phyloP scores from a whole-genome alignment of 2,797 vertebrate species.

The Phoeniculus purpureus region DNA sequence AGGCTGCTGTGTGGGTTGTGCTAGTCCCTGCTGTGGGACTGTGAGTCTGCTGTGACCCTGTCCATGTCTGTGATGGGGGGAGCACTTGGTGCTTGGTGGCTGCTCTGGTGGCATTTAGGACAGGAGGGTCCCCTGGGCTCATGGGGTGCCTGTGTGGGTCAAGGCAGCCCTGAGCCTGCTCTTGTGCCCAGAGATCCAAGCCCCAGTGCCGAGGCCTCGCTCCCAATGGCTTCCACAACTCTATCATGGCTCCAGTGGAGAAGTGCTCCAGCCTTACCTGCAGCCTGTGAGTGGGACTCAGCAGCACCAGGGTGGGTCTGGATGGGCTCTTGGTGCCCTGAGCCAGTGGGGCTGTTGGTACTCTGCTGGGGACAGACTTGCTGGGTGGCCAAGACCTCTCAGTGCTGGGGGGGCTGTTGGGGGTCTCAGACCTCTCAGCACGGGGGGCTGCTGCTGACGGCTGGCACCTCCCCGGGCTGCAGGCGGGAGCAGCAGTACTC shows the following conservation, averaged over 20 bases:
- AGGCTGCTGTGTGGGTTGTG: too few relatives aligned
- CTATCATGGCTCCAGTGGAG: conserved; percentile 81
- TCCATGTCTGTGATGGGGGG: neutral
- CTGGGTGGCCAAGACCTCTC: too few relatives aligned
- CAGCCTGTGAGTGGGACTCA: conserved; percentile 66
- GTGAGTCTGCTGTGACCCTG: rapidly evolving
- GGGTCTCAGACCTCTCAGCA: too few relatives aligned
- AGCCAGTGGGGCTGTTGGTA: too few relatives aligned
- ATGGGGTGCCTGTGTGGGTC: rapidly evolving
- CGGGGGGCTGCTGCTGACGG: rapidly evolving
- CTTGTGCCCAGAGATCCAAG: conserved; percentile 73
- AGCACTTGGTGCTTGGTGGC: rapidly evolving
- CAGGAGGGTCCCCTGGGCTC: neutral
- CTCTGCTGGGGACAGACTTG: too few relatives aligned
- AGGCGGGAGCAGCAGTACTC: conserved; percentile 87
- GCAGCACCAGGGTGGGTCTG: neutral
- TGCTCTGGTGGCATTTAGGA: neutral
- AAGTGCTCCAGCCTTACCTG: conserved; percentile 78
- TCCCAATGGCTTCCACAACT: conserved; percentile 79
- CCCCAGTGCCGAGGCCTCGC: conserved; percentile 73
- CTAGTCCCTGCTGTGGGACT: too few relatives aligned
- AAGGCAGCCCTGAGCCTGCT: neutral
- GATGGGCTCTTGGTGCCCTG: neutral
- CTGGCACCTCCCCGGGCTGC: neutral
- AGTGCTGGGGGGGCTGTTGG: too few relatives aligned